Evolutionary conservation across 2,797 vertebrate genomes (phyloP), one percentile per base, ranked within the genome.

Genomic region (Denticeps clupeoides): DNA sequence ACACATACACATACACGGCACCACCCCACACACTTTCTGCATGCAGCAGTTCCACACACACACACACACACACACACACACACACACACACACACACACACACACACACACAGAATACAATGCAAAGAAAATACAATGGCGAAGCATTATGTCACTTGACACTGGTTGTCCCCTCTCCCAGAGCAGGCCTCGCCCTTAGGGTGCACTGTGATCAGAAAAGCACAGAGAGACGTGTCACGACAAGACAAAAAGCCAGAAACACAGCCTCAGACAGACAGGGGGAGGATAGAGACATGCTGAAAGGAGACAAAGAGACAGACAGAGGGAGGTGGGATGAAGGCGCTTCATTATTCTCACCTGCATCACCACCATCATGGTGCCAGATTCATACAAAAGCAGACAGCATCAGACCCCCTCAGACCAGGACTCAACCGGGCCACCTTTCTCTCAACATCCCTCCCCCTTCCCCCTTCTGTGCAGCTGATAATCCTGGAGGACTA

Each of bases 401-500:
- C n/a, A n/a, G n/a, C n/a, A n/a, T n/a, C n/a, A n/a, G n/a, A n/a
- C n/a, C n/a, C n/a, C n/a, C n/a, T n/a, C n/a, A n/a, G n/a, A n/a
- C n/a, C n/a, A n/a, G n/a, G n/a, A n/a, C n/a, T n/a, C n/a, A n/a
- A n/a, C n/a, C n/a, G n/a, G n/a, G n/a, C n/a, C n/a, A n/a, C n/a
- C n/a, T 32, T 6, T 10, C 15, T 29, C 15, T 15, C 26, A 19
- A 41, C 13, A 29, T 51, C 26, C 24, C 22, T 9, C 19, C 12
- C 2, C 33, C 52, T n/a, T 26, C 49, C 6, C 41, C 8, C 25
- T 27, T 21, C 3, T 2, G 15, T 28, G 53, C 65, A 97, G 93
- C 78, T 95, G 65, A 91, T 95, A 35, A 93, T 98, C 58, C 63
- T 95, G 64, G 93, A 96, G 70, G 91, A 98, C 73, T 98, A 97